phyloP scores from a whole-genome alignment of 2,888 invertebrate species.

The Phania funesta region DNA sequence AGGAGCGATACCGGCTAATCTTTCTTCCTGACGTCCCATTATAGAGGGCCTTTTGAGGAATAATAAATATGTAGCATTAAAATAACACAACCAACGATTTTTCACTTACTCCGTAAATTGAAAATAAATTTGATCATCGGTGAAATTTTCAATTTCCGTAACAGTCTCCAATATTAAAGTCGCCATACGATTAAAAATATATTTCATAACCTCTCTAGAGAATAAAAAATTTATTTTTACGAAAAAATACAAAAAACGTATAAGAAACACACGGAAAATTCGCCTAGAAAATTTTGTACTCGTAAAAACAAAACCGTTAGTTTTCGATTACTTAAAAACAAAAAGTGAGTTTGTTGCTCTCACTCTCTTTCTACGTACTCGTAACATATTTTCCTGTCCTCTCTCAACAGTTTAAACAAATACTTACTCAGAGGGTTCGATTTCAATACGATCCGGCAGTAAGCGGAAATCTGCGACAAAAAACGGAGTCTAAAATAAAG shows the following conservation, averaged over 20 bases:
- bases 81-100: background rate
- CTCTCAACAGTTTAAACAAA: background rate
- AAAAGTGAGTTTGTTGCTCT: too few relatives aligned
- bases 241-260: background rate
- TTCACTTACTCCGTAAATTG: slow-evolving; percentile 85
- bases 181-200: slow-evolving; percentile 75
- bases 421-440: slow-evolving; percentile 79
- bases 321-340: too few relatives aligned
- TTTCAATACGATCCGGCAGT: slow-evolving; percentile 83
- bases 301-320: too few relatives aligned
- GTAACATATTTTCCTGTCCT: too few relatives aligned
- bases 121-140: slow-evolving; percentile 86
- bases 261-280: background rate
- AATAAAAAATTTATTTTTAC: background rate
- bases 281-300: background rate
- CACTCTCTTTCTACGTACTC: too few relatives aligned
- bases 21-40: slow-evolving; percentile 90
- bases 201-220: slow-evolving; percentile 71
- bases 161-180: slow-evolving; percentile 82
- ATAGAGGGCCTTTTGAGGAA: slow-evolving; percentile 85
- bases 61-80: background rate
- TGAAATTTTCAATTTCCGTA: slow-evolving; percentile 85
- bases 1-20: slow-evolving; percentile 88
- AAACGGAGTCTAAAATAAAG: slow-evolving; percentile 73
- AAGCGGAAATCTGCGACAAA: slow-evolving; percentile 83